A percentile compares a stretch with the other conserved stretches of the same genome.
These are phyloP conservation scores for Fopius arisanus DNA, from an alignment of 1,140 invertebrate genomes.

Conservation along the genomic window DNA sequence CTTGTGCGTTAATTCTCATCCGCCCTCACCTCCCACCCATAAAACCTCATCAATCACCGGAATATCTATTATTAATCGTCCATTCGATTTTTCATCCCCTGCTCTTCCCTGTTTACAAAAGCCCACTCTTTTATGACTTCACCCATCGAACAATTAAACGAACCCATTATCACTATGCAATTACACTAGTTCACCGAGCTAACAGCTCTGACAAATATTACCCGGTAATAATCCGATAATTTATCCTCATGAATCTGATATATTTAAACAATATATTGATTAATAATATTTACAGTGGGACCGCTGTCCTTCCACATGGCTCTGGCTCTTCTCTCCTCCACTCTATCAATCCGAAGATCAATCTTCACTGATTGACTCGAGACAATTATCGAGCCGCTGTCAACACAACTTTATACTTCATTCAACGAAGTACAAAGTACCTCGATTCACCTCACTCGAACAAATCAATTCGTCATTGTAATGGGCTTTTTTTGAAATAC, in stretches of 20 bases:
- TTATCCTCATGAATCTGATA: background rate
- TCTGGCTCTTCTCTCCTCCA: background rate
- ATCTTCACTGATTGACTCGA: background rate
- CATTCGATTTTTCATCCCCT: background rate
- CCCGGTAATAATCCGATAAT: background rate
- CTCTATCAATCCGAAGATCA: background rate
- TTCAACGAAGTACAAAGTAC: background rate
- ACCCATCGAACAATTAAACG: too few species aligned
- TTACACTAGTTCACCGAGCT: background rate
- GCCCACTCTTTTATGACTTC: background rate
- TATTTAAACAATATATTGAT: slow-evolving; percentile 10
- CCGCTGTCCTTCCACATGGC: slow-evolving; percentile 39
- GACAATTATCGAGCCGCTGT: background rate
- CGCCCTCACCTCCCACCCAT: background rate
- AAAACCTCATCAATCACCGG: background rate
- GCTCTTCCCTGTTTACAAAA: background rate
- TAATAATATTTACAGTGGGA: slow-evolving; percentile 37
- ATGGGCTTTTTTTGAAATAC: background rate
- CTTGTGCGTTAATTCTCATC: slow-evolving; percentile 8
- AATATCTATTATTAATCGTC: background rate
- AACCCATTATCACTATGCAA: background rate
- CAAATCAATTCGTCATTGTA: background rate
- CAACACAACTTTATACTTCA: background rate
- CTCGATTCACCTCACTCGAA: background rate
- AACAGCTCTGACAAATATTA: background rate